These are phyloP conservation scores for Augiades crinisus DNA, from an alignment of 2,888 invertebrate genomes.

Conservation along the genomic window DNA sequence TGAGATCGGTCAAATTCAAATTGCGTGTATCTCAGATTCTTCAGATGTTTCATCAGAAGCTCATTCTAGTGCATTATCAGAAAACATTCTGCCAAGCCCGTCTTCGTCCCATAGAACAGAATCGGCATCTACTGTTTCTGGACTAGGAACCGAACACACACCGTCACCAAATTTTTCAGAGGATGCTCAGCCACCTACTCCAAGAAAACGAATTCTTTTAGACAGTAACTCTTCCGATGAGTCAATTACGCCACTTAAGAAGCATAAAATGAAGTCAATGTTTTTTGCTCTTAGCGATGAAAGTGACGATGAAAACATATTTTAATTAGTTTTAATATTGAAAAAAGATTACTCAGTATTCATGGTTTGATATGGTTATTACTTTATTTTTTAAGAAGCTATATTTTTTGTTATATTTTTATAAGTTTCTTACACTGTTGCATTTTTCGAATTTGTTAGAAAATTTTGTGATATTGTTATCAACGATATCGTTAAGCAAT, in stretches of 20 bases:
- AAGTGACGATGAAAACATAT: not conserved
- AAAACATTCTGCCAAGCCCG: not conserved
- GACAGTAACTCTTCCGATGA: not conserved
- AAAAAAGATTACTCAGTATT: too few species aligned
- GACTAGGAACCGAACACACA: not conserved
- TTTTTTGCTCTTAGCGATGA: not conserved
- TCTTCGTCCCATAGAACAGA: not conserved
- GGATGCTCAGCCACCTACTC: not conserved
- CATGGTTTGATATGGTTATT: too few species aligned
- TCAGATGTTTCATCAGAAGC: not conserved
- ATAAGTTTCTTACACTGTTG: not conserved
- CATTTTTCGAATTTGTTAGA: not conserved
- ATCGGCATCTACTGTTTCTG: not conserved
- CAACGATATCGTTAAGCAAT: not conserved
- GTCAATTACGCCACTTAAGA: not conserved
- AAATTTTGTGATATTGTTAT: not conserved
- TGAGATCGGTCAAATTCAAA: not conserved
- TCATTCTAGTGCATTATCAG: not conserved
- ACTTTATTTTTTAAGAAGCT: too few species aligned
- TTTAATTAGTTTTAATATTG: not conserved
- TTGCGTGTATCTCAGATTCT: not conserved
- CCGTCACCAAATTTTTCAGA: not conserved
- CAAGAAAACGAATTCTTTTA: not conserved
- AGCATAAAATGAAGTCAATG: not conserved
- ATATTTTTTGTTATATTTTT: not conserved